Conservation (phyloP, 2,888 invertebrate genomes). For the Chrysolina oricalcia region DNA sequence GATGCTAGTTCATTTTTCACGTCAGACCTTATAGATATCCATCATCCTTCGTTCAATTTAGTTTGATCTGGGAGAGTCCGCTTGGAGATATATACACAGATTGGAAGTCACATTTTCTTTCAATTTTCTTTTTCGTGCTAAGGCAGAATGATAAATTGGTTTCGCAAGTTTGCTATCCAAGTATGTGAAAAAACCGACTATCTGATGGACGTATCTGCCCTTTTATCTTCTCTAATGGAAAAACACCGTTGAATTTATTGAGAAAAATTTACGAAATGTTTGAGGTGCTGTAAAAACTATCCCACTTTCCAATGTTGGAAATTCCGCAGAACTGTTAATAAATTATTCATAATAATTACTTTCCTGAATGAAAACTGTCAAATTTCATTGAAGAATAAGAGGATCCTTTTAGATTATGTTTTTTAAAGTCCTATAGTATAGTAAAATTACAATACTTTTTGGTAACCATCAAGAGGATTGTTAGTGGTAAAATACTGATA, state of each 20-base stretch:
- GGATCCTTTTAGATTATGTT: too few relatives aligned
- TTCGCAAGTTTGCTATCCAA: neutral
- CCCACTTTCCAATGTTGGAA: too few relatives aligned
- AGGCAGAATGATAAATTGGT: slow-evolving; percentile 32
- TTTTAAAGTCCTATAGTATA: too few relatives aligned
- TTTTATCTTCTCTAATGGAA: neutral
- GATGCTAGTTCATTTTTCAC: slow-evolving; percentile 38
- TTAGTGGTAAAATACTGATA: too few relatives aligned
- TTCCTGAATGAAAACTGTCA: too few relatives aligned
- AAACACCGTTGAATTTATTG: neutral
- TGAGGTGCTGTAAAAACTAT: too few relatives aligned
- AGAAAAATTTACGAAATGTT: too few relatives aligned
- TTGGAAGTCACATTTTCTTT: slow-evolving; percentile 41
- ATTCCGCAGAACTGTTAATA: too few relatives aligned
- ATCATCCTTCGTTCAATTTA: slow-evolving; percentile 45
- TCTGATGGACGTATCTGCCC: neutral
- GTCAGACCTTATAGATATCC: slow-evolving; percentile 38
- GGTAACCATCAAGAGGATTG: too few relatives aligned
- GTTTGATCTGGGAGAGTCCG: slow-evolving; percentile 30
- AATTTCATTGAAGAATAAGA: too few relatives aligned
- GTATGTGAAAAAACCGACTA: neutral
- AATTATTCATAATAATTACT: too few relatives aligned
- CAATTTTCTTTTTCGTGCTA: slow-evolving; percentile 30
- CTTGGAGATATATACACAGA: slow-evolving; percentile 34
- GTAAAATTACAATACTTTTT: too few relatives aligned